Evolutionary conservation across 2,888 invertebrate species (phyloP), one percentile per base, ranked within the genome.

Genomic region (Volucella inflata): DNA sequence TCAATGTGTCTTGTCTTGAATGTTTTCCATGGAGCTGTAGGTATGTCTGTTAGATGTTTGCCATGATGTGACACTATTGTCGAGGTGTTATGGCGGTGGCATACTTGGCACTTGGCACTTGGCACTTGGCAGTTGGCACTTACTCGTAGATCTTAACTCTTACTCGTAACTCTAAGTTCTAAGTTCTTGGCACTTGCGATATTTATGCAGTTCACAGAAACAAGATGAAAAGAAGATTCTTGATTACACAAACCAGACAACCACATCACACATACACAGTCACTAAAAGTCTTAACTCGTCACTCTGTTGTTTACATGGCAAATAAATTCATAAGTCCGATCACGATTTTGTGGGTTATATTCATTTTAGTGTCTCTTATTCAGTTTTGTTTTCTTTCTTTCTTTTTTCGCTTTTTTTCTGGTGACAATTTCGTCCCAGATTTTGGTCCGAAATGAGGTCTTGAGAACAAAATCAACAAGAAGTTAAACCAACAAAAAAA

Each of bases 51-150:
- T 42, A n/a, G n/a, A 50, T 78, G 78, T 68, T 78, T 78, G 78
- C 68, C 74, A 68, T 68, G 60, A 57, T 62, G 78, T 74, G 83
- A 83, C 83, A 83, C 64, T 83, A 74, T 79, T 78, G 74, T 68
- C 78, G 68, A 83, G 67, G 83, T 83, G 74, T 78, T 78, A 74
- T 83, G 78, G 78, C 57, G 78, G 48, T 78, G 83, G 68, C 78
- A 78, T 74, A 83, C 77, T 83, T 83, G 81, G 65, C 67, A 57
- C 71, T 79, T 65, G 65, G 65, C 55, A 30, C 40, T 57, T 57
- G 57, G 57, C 57, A 59, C 16, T 40, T 59, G 76, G 11, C 30
- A 30, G 6, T 30, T 30, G 30, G 36, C 74, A 74, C 74, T 71
- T 76, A n/a, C n/a, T n/a, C n/a, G n/a, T n/a, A 30, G 30, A 4